A percentile compares a stretch with the other conserved stretches of the same genome.
Evolutionary conservation across 2,113 vertebrate species (phyloP).

Genomic region (Protobothrops flavoviridis): DNA sequence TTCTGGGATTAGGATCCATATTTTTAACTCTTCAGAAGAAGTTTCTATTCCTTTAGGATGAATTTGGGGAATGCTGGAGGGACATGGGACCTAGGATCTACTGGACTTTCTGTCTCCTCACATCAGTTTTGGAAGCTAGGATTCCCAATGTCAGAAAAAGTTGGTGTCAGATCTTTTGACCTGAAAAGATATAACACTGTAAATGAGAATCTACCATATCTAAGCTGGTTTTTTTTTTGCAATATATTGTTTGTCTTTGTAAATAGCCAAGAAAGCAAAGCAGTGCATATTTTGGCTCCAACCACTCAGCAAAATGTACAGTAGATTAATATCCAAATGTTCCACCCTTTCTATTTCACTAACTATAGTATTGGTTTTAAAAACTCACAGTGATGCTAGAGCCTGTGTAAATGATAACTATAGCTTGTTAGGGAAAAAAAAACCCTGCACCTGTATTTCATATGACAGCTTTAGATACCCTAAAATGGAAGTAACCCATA

Average conservation of each 20-base stretch:
- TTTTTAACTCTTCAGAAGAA: not conserved
- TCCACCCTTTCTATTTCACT: conserved; percentile 3
- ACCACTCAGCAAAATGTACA: not conserved
- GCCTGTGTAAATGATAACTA: conserved; percentile 1
- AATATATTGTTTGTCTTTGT: not conserved
- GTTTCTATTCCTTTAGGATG: not conserved
- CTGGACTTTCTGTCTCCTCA: not conserved
- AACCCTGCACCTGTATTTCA: conserved; percentile 1
- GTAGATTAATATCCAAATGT: not conserved
- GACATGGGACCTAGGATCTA: not conserved
- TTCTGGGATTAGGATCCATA: not conserved
- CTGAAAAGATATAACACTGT: not conserved
- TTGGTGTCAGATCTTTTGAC: not conserved
- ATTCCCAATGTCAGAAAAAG: not conserved
- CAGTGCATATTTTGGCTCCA: not conserved
- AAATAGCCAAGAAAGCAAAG: not conserved
- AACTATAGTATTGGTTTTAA: not conserved
- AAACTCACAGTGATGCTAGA: conserved; percentile 11
- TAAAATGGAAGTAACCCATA: not conserved
- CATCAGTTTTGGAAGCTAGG: not conserved
- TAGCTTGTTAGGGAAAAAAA: not conserved
- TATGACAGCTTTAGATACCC: not conserved
- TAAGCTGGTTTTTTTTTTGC: not conserved
- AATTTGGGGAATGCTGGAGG: not conserved
- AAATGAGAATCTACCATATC: not conserved